A percentile compares a stretch with the other conserved stretches of the same genome.
These are phyloP conservation scores for Stichopus chloronotus DNA, from an alignment of 35 echinoderm and acorn worm species.

Conservation along the genomic window DNA sequence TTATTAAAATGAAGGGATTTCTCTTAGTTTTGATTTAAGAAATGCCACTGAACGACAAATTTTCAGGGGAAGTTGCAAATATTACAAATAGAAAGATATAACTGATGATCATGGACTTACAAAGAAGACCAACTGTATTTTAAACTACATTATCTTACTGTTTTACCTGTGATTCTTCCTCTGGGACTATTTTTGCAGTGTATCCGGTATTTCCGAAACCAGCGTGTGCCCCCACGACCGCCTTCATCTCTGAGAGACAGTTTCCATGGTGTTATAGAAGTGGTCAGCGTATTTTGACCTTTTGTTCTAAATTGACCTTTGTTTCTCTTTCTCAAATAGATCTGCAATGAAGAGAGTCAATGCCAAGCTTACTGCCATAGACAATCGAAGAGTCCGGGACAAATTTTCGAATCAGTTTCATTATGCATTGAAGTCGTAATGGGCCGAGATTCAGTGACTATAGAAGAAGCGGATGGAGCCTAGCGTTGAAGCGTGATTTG, in stretches of 20 bases:
- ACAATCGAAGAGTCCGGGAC: constrained; percentile 73
- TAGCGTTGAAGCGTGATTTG: background rate
- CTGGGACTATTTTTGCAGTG: background rate
- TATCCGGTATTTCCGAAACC: background rate
- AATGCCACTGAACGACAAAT: too few species aligned
- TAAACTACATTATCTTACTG: background rate
- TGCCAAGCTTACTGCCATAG: constrained; percentile 68
- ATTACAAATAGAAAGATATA: too few species aligned
- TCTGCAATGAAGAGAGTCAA: constrained; percentile 76
- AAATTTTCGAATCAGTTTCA: constrained; percentile 96
- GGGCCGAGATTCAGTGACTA: background rate
- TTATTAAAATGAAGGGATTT: too few species aligned
- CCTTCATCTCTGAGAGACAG: too few species aligned
- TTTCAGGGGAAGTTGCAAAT: too few species aligned
- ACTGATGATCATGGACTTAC: too few species aligned
- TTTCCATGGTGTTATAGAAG: too few species aligned
- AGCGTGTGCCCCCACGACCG: too few species aligned
- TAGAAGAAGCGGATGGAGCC: background rate
- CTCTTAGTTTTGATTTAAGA: too few species aligned
- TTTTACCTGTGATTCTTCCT: background rate
- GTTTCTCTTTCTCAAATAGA: constrained; percentile 55
- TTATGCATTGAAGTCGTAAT: constrained; percentile 54
- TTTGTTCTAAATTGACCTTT: background rate
- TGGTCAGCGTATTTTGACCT: background rate
- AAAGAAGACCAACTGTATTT: too few species aligned